Evolutionary conservation across 2,797 vertebrate genomes (phyloP).

Genomic region (Syndactyla subalaris): DNA sequence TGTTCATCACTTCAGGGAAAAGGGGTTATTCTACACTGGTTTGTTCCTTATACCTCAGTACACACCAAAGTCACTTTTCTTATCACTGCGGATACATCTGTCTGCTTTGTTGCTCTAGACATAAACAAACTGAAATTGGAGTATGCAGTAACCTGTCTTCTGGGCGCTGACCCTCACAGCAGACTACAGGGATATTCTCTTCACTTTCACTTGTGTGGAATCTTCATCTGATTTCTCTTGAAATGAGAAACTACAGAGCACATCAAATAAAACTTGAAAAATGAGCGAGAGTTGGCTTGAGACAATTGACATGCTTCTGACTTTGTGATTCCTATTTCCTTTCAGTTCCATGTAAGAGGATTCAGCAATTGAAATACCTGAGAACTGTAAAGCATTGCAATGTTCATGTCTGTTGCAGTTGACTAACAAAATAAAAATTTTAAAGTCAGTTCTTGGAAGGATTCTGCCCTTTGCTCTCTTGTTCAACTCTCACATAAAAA

Average conservation of each 20-base stretch:
- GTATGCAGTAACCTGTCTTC: neutral
- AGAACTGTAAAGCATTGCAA: slow-evolving; percentile 39
- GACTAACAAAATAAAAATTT: neutral
- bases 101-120: slow-evolving; percentile 1
- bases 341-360: neutral
- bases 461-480: slow-evolving; percentile 14
- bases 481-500: neutral
- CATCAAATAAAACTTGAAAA: neutral
- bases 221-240: slow-evolving; percentile 1
- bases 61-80: neutral
- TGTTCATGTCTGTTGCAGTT: neutral
- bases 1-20: neutral
- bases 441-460: slow-evolving; percentile 6
- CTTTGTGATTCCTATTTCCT: slow-evolving; percentile 28
- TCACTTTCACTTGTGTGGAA: neutral
- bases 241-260: slow-evolving; percentile 6
- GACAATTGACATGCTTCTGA: slow-evolving; percentile 16
- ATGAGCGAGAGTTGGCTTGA: neutral
- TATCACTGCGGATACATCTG: neutral
- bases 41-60: neutral
- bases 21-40: neutral
- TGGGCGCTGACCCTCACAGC: neutral
- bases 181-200: neutral
- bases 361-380: slow-evolving; percentile 59
- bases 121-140: neutral